Evolutionary conservation across 1,140 invertebrate genomes (phyloP), one percentile per base, ranked within the genome.

Genomic region (Himalopsyche phryganea): DNA sequence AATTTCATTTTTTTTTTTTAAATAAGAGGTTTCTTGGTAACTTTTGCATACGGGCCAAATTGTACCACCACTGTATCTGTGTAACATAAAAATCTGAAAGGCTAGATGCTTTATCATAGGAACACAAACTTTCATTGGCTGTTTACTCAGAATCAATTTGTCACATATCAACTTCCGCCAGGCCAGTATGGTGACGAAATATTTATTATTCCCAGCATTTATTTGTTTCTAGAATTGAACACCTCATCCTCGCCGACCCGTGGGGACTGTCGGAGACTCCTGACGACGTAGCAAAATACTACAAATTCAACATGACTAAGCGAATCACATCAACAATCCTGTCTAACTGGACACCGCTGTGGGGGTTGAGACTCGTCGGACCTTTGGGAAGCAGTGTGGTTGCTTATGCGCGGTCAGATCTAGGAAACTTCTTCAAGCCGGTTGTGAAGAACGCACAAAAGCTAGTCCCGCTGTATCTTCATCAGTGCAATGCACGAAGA

Each of bases 181-280:
- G 38, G n/a, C 11, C 38, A 4, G n/a, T 15, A 40, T n/a, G n/a
- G n/a, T n/a, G n/a, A n/a, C n/a, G n/a, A n/a, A n/a, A n/a, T n/a
- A n/a, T n/a, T 15, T 40, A 40, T 3, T 4, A 40, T 40, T 40
- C 4, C 15, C 15, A 5, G 38, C 11, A 40, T 13, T 48, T 3
- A 23, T 6, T 80, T 66, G 38, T 33, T 49, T 49, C 15, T 50
- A 77, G 82, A 61, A 84, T 95, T 0, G 79, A 86, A 59, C 90
- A 94, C 74, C 73, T 96, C 2, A 85, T 96, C 59, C 71, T 95
- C 40, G 89, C 88, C 6, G 93, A 96, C 77, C 89, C 92, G 0
- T 96, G 93, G 93, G 93, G 93, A 10, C 90, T 94, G 71, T 83
- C 88, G 1, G 86, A 90, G 67, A 80, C 75, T 66, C 86, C 87